Percentiles rank a stretch among this genome's conserved stretches.
These are phyloP conservation scores for Oncorhynchus gorbuscha DNA, from an alignment of 2,113 vertebrate species.

Conservation along the genomic window DNA sequence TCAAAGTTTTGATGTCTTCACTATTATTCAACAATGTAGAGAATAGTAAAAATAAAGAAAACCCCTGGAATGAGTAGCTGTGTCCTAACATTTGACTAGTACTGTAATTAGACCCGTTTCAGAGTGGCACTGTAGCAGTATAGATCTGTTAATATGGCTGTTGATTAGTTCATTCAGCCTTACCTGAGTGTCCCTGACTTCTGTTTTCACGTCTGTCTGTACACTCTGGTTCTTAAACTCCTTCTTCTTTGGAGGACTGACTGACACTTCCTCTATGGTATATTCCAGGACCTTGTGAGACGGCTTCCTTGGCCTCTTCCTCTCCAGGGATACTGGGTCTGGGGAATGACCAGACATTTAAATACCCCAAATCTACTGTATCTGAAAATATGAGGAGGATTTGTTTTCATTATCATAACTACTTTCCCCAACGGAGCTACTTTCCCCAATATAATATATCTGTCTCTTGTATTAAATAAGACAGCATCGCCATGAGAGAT, in stretches of 20 bases:
- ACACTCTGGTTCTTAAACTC: slow-evolving; percentile 52
- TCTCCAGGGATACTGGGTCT: slow-evolving; percentile 62
- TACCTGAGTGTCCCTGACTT: slow-evolving; percentile 64
- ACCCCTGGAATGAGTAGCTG: too few relatives aligned
- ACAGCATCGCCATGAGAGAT: not conserved
- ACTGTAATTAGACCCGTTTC: not conserved
- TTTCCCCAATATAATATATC: not conserved
- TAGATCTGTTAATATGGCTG: not conserved
- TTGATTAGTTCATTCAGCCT: not conserved
- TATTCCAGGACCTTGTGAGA: slow-evolving; percentile 87
- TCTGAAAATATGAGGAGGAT: not conserved
- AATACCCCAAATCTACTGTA: not conserved
- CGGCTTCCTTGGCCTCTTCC: slow-evolving; percentile 87
- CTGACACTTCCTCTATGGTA: slow-evolving; percentile 84
- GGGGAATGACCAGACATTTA: slow-evolving; percentile 4
- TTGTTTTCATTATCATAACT: too few relatives aligned
- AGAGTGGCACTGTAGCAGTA: not conserved
- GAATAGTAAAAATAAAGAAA: too few relatives aligned
- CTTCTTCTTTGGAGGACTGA: slow-evolving; percentile 83
- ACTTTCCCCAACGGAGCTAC: too few relatives aligned
- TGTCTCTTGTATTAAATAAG: not conserved
- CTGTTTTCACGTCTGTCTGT: slow-evolving; percentile 49
- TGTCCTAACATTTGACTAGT: too few relatives aligned
- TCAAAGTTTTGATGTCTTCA: too few relatives aligned
- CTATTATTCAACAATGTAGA: too few relatives aligned